A percentile compares a stretch with the other conserved stretches of the same genome.
Evolutionary conservation across 1,140 invertebrate species (phyloP).

Genomic region (Formica exsecta): DNA sequence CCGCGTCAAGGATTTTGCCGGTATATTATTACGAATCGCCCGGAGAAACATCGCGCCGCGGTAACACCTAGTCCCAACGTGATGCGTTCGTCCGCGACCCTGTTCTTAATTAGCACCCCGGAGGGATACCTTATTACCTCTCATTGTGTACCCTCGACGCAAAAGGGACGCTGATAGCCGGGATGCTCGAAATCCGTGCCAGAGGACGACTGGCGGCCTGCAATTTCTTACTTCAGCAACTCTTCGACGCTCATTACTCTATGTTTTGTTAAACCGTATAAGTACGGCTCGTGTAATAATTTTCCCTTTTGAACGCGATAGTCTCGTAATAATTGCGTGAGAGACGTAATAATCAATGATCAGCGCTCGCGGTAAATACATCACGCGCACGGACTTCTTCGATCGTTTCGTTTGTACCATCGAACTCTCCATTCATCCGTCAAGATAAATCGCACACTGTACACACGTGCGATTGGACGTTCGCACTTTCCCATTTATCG

Average conservation of each 20-base stretch:
- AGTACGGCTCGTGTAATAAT: slow-evolving; percentile 9
- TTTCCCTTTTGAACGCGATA: slow-evolving; percentile 29
- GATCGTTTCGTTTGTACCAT: slow-evolving; percentile 13
- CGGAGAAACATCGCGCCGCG: slow-evolving; percentile 39
- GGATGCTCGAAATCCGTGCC: slow-evolving; percentile 55
- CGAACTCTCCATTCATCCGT: slow-evolving; percentile 38
- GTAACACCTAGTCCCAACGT: slow-evolving; percentile 53
- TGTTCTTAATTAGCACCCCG: slow-evolving; percentile 58
- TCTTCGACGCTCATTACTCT: slow-evolving; percentile 41
- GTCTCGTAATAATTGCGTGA: slow-evolving; percentile 15
- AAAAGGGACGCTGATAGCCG: slow-evolving; percentile 37
- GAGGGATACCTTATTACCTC: slow-evolving; percentile 56
- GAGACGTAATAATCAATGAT: slow-evolving; percentile 34
- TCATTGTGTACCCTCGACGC: slow-evolving; percentile 46
- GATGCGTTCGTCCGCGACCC: slow-evolving; percentile 27
- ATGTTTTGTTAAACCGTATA: slow-evolving; percentile 42
- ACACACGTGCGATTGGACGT: slow-evolving; percentile 6
- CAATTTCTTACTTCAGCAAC: slow-evolving; percentile 42
- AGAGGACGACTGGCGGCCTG: slow-evolving; percentile 27
- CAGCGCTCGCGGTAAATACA: background rate
- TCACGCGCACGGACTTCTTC: background rate
- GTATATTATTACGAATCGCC: slow-evolving; percentile 53
- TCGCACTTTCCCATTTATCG: slow-evolving; percentile 30
- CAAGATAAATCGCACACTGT: slow-evolving; percentile 7
- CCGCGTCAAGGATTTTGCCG: slow-evolving; percentile 29